A percentile compares a stretch with the other conserved stretches of the same genome.
Evolutionary conservation across 2,113 vertebrate genomes (phyloP).

Genomic region (Garra rufa): DNA sequence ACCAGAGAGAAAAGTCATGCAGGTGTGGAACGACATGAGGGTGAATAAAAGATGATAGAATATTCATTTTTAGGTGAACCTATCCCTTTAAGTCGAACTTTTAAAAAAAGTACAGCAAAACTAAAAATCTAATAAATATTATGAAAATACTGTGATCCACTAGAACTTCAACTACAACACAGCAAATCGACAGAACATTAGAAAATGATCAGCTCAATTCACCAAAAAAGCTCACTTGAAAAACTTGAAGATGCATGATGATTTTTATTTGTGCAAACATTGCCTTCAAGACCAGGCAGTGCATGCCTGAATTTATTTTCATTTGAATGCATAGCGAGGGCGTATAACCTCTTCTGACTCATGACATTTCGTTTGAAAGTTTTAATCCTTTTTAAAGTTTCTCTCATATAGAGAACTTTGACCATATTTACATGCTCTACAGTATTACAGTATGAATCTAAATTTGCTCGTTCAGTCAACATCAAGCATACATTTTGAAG

Average conservation of each 20-base stretch:
- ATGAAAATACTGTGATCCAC: too few species aligned
- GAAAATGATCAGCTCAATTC: not conserved
- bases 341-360: not conserved
- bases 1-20: too few species aligned
- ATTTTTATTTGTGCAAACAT: not conserved
- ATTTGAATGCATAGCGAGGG: not conserved
- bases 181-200: not conserved
- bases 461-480: not conserved
- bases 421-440: not conserved
- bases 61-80: too few species aligned
- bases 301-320: not conserved
- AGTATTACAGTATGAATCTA: not conserved
- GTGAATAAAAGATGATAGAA: too few species aligned
- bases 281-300: not conserved
- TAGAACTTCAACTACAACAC: not conserved
- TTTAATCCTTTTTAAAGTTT: not conserved
- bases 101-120: too few species aligned
- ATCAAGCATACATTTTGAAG: not conserved
- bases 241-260: not conserved
- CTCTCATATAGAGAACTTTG: not conserved
- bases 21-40: too few species aligned
- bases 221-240: not conserved
- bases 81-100: too few species aligned
- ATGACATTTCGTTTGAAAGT: not conserved
- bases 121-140: too few species aligned